Base-by-base conservation (phyloP, 2,797 vertebrate genomes). In the Sylvilagus floridanus region DNA sequence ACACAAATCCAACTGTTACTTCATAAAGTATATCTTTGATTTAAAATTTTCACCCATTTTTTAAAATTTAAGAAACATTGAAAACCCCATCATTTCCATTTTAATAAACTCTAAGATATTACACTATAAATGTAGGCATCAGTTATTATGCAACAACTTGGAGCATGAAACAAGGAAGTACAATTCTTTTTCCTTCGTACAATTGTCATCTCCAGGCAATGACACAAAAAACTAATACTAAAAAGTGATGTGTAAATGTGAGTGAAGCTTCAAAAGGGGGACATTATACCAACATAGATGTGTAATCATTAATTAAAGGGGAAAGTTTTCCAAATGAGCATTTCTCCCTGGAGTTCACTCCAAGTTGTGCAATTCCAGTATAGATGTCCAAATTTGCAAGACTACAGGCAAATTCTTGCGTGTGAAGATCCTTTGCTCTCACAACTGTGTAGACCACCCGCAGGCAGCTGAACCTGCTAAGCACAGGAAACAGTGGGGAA, bases 401-500 rank as follows among this genome's bases (percentile, higher is more conserved):
- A 76, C 5, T 1, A 35, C 2, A 12, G 77, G 52, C 54, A 54
- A 28, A 60, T 86, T 91, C 24, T 89, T 92, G 19, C 32, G 9
- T 52, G 14, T 57, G 68, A 90, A 7, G 22, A 73, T 13, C 9
- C 47, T 91, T 87, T 95, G 73, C 71, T 88, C 52, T 84, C 71
- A 73, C 35, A 60, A 72, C 8, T 60, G 6, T 72, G 24, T 19
- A 71, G 89, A 85, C 47, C 81, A 91, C 84, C 73, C n/a, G 4
- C 81, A 11, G 78, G 54, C 81, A 85, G 50, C 17, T 76, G 77
- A 68, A 71, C 76, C 47, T 84, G 69, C 76, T 92, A 79, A 52
- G 62, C 93, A 85, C 52, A 90, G 76, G 65, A 86, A 91, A 62
- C 78, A 72, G 84, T 95, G 47, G 75, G 82, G 78, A 94, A 90